These are phyloP conservation scores for Dolichoris vasculosae DNA, from an alignment of 1,140 invertebrate species.

Conservation along the genomic window DNA sequence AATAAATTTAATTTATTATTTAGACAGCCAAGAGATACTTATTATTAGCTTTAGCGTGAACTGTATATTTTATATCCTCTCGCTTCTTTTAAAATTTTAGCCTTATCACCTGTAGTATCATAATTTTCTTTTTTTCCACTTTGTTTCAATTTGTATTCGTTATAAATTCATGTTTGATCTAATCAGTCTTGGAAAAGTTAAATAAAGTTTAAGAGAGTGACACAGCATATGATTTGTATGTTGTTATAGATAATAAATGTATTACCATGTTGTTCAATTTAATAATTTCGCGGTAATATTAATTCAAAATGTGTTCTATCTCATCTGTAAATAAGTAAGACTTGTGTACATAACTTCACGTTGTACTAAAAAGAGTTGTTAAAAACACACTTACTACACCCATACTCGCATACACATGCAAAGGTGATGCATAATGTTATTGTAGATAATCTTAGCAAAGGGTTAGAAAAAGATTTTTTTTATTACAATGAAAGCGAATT, in stretches of 20 bases:
- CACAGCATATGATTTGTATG: background rate
- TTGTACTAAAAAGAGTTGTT: background rate
- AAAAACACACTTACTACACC: background rate
- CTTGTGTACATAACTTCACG: background rate
- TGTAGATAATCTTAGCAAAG: no score
- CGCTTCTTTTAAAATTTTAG: background rate
- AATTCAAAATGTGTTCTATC: background rate
- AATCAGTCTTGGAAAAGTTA: background rate
- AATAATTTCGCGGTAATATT: background rate
- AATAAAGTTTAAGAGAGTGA: background rate
- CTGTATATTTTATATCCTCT: background rate
- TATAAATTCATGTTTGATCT: conserved; percentile 2
- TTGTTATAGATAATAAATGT: background rate
- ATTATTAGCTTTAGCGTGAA: background rate
- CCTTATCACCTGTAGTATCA: background rate
- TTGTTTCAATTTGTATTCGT: conserved; percentile 1
- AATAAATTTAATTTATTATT: background rate
- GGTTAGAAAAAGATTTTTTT: no score
- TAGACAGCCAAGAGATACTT: background rate
- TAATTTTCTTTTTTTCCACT: background rate
- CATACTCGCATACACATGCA: background rate
- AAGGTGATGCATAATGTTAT: background rate
- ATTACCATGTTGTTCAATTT: background rate
- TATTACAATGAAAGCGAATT: no score
- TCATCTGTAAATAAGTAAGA: background rate